Evolutionary conservation across 2,888 invertebrate species (phyloP).

Genomic region (Euplagia quadripunctaria): DNA sequence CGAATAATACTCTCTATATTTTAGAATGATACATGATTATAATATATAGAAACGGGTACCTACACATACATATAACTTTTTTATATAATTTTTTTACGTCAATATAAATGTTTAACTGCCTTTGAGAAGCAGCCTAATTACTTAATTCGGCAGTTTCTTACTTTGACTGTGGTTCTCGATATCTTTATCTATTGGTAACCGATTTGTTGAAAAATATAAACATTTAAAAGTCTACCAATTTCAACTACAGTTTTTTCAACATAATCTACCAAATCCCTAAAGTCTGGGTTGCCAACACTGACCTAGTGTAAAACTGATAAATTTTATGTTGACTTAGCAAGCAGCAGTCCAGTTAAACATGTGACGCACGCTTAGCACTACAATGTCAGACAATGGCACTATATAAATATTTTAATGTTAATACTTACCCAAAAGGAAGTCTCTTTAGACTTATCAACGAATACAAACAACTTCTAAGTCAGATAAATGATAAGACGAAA

Average conservation of each 20-base stretch:
- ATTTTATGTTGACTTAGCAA: background rate
- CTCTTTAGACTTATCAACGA: background rate
- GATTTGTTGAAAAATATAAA: too few relatives aligned
- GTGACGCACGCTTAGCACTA: background rate
- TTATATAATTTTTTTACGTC: too few relatives aligned
- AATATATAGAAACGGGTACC: too few relatives aligned
- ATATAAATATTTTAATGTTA: background rate
- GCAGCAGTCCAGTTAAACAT: background rate
- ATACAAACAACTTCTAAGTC: background rate
- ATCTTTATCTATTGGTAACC: too few relatives aligned
- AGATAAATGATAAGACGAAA: too few relatives aligned
- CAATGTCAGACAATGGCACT: background rate
- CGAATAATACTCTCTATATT: too few relatives aligned
- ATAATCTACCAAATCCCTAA: background rate
- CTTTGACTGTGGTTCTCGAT: too few relatives aligned
- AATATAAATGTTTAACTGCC: too few relatives aligned
- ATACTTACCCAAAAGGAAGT: background rate
- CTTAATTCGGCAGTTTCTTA: too few relatives aligned
- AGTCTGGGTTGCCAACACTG: background rate
- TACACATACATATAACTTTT: too few relatives aligned
- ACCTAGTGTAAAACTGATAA: background rate
- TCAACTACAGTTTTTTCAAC: background rate
- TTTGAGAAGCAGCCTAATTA: too few relatives aligned
- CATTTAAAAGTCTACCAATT: background rate
- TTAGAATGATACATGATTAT: too few relatives aligned